These are phyloP conservation scores for Girardia tigrina DNA, from an alignment of 2,888 invertebrate genomes.

Conservation along the genomic window DNA sequence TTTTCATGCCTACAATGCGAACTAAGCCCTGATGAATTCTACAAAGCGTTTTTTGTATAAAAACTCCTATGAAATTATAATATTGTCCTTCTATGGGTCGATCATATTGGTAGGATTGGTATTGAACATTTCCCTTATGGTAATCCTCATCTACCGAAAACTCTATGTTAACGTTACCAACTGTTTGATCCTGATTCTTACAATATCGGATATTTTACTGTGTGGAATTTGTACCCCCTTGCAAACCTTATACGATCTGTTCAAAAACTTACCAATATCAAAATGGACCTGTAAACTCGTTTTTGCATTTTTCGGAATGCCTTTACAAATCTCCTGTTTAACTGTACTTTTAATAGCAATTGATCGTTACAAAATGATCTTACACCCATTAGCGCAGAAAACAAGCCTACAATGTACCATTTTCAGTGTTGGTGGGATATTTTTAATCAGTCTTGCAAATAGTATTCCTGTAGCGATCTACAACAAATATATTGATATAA, in stretches of 20 bases:
- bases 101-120: neutral
- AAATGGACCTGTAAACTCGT: constrained; percentile 30
- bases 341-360: constrained; percentile 36
- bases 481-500: constrained; percentile 3
- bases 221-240: constrained; percentile 36
- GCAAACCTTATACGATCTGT: constrained; percentile 33
- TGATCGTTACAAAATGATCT: constrained; percentile 36
- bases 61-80: neutral
- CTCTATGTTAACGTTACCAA: constrained; percentile 34
- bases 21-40: too few species aligned
- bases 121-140: neutral
- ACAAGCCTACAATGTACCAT: constrained; percentile 24
- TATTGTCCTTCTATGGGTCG: neutral
- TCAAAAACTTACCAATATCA: neutral
- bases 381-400: constrained; percentile 31
- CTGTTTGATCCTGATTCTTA: constrained; percentile 33
- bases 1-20: too few species aligned
- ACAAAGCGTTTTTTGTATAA: too few species aligned
- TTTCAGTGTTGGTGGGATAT: constrained; percentile 15
- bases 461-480: constrained; percentile 28
- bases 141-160: neutral
- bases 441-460: constrained; percentile 32
- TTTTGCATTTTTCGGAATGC: constrained; percentile 34
- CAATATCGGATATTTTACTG: constrained; percentile 36
- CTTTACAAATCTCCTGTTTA: constrained; percentile 35